Base-by-base conservation (phyloP, 2,797 vertebrate genomes). In the Chelonia mydas region DNA sequence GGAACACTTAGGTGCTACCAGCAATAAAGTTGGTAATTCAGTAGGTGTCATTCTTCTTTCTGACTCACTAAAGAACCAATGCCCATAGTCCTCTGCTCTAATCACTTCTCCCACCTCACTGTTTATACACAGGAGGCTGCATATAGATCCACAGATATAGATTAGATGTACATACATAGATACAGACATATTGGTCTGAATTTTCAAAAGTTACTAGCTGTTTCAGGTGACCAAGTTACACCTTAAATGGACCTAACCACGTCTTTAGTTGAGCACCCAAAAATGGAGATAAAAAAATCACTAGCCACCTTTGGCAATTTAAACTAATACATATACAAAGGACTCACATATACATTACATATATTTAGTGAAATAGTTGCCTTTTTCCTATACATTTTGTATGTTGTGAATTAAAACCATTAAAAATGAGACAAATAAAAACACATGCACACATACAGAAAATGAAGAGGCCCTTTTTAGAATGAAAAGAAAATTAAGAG, bases 401-500 rank as follows among this genome's bases (percentile, higher is more conserved):
- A 92, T 31, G 84, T 54, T 92, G 53, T 6, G 77, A 92, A 86
- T 76, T 82, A 90, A 92, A 94, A 92, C 77, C 90, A 95, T 93
- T 88, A 86, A 93, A 93, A 90, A 89, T 83, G 89, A 83, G 81
- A 97, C 94, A 90, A 91, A 95, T 90, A 97, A 83, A 97, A 97
- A 97, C 95, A 95, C 95, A 96, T 96, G 96, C 95, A 95, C 86
- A 93, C 83, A 96, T 31, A 96, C 94, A 90, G 94, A 96, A 97
- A 97, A 97, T 96, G 92, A 96, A 84, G 95, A 97, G 96, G 80
- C 77, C 90, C 84, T 96, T 96, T 93, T 95, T 94, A 96, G 94
- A 91, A 96, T 96, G 94, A 97, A 97, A 96, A 97, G 92, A 91
- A 94, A 94, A 96, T 97, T 95, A 96, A 81, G 96, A 94, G 93